Percentiles rank a stretch among this genome's conserved stretches.
phyloP scores from a whole-genome alignment of 2,797 vertebrate genomes.

The Hephaestus fuliginosus region DNA sequence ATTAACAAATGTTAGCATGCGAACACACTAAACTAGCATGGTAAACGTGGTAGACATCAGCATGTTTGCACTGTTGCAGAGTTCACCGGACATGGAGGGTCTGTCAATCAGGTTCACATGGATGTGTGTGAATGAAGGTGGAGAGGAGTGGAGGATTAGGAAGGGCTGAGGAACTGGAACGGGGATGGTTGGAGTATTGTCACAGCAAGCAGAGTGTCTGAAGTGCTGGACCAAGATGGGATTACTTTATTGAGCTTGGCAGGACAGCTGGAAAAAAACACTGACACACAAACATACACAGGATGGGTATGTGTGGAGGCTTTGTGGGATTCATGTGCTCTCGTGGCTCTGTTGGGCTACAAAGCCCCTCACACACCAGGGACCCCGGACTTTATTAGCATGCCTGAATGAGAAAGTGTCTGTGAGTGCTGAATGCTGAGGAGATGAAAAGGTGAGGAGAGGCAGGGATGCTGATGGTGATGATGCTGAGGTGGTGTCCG shows the following conservation, averaged over 20 bases:
- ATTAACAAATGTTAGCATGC: no score
- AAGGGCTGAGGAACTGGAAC: conserved; percentile 51
- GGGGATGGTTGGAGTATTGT: conserved; percentile 28
- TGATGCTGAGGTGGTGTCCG: no score
- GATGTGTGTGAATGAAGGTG: conserved; percentile 7
- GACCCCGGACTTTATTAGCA: conserved; percentile 59
- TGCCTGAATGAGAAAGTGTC: conserved; percentile 47
- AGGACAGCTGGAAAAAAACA: conserved; percentile 25
- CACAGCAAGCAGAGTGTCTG: conserved; percentile 56
- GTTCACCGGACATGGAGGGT: conserved; percentile 31
- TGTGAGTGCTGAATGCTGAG: conserved; percentile 6
- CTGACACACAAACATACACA: conserved; percentile 23
- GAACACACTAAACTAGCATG: no score
- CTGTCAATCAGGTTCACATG: conserved; percentile 46
- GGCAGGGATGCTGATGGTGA: conserved; percentile 24
- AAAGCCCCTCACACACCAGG: conserved; percentile 52
- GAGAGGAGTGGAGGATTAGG: conserved; percentile 47
- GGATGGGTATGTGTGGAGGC: conserved; percentile 27
- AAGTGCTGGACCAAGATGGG: conserved; percentile 59
- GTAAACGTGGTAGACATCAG: no score
- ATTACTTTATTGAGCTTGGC: conserved; percentile 54
- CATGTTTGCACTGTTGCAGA: conserved; percentile 1
- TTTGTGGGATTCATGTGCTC: conserved; percentile 60
- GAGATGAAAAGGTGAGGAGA: conserved; percentile 33
- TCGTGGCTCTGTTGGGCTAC: conserved; percentile 50